Base-by-base conservation (phyloP, 2,888 invertebrate genomes). In the Drosophila maculinotata region DNA sequence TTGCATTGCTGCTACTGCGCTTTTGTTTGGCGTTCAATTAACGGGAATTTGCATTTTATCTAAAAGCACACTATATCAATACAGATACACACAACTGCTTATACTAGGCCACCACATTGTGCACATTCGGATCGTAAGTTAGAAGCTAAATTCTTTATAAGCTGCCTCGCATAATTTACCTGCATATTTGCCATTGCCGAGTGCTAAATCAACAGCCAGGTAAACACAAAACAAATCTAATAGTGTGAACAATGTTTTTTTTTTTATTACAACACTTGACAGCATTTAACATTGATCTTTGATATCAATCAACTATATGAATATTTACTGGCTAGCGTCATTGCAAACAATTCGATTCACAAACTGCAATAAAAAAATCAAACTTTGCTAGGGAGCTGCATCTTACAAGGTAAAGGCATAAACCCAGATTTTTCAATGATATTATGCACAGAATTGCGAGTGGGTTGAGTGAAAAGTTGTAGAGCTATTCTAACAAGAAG, bases 21-120 rank as follows among this genome's bases (percentile, higher is more conserved):
- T 73, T 70, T 80, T 86, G 84, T 77, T 86, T 83, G 76, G 67
- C 76, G 72, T 87, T 87, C 87, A 82, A 82, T 87, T 82, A 82
- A 80, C 78, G 72, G 58, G 73, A 78, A 87, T 87, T 87, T 84
- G 73, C 78, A 87, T 84, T 80, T 80, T 75, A 69, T 69, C 74
- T 70, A 70, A 64, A 66, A 76, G 52, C 48, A 56, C 57, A 59
- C n/a, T 20, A 9, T 20, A 53, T 42, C 42, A n/a, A 15, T 20
- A 39, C 20, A 39, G 28, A 25, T 7, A 8, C 7, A 30, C 4
- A 17, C 33, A 44, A 15, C 47, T 48, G 62, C 63, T 41, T 62
- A 35, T 14, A 17, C 17, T 28, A 41, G 48, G 20, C 48, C 30
- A 41, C 9, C 30, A 25, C 38, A 44, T 31, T 30, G 15, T 5